These are phyloP conservation scores for Halictus rubicundus DNA, from an alignment of 1,140 invertebrate species.

Conservation along the genomic window DNA sequence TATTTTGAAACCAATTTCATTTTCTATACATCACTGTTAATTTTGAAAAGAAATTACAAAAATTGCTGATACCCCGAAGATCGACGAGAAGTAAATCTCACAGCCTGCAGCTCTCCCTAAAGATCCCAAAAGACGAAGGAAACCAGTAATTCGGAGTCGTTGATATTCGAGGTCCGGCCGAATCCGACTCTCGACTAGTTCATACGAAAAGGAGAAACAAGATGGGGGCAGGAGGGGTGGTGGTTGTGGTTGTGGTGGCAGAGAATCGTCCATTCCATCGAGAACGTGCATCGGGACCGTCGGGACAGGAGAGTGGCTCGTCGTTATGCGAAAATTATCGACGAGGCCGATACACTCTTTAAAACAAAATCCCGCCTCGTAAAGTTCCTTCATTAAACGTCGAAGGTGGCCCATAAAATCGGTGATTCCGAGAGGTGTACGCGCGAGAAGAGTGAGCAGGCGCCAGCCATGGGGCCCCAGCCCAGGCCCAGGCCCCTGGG, in stretches of 20 bases:
- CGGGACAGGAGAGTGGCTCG: constrained; percentile 37
- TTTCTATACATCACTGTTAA: too few relatives aligned
- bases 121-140: not conserved
- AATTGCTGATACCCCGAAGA: not conserved
- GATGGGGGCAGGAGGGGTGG: not conserved
- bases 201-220: constrained; percentile 6
- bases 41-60: too few relatives aligned
- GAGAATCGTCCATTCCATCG: constrained; percentile 11
- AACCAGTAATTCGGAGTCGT: not conserved
- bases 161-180: not conserved
- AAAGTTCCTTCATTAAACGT: constrained; percentile 80
- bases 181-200: constrained; percentile 10
- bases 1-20: too few relatives aligned
- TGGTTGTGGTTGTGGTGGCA: too few relatives aligned
- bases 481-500: too few relatives aligned
- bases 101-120: too few relatives aligned
- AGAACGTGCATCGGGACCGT: not conserved
- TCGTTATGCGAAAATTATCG: constrained; percentile 74
- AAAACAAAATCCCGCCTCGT: constrained; percentile 78
- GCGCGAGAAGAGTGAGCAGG: constrained; percentile 8
- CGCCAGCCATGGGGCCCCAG: not conserved
- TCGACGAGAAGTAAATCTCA: not conserved
- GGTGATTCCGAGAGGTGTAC: constrained; percentile 72
- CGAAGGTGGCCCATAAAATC: constrained; percentile 80
- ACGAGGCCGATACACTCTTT: constrained; percentile 72